A percentile compares a stretch with the other conserved stretches of the same genome.
These are phyloP conservation scores for Chaetorhynchus papuensis DNA, from an alignment of 2,113 vertebrate genomes.

Conservation along the genomic window DNA sequence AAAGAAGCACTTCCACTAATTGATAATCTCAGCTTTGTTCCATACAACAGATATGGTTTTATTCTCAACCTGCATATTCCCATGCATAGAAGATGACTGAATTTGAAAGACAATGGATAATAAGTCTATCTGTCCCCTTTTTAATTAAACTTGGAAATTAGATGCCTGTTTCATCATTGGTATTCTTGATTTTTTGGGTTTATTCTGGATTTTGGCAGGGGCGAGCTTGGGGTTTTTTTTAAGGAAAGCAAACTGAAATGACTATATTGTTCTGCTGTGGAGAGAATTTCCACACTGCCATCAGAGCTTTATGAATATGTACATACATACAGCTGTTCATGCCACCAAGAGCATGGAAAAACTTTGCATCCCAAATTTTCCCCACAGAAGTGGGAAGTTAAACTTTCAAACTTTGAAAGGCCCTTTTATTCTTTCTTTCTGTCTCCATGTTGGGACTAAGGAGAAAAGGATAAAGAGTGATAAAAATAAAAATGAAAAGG, in stretches of 20 bases:
- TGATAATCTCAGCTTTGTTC: not conserved
- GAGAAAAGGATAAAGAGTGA: not conserved
- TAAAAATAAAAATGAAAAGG: not conserved
- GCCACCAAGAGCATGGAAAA: not conserved
- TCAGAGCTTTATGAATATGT: not conserved
- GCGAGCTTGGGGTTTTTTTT: rapidly evolving
- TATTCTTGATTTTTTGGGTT: not conserved
- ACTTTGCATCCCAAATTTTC: not conserved
- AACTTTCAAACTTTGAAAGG: not conserved
- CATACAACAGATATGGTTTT: not conserved
- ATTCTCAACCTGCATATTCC: not conserved
- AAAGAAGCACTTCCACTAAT: not conserved
- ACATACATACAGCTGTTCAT: not conserved
- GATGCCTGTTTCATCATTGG: not conserved
- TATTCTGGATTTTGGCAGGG: not conserved
- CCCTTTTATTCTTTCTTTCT: not conserved
- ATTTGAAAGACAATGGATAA: not conserved
- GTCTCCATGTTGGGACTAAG: not conserved
- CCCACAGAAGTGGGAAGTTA: not conserved
- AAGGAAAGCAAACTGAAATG: not conserved
- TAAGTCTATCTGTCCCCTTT: not conserved
- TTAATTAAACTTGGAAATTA: not conserved
- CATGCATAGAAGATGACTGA: not conserved
- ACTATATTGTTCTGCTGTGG: not conserved
- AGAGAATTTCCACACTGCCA: not conserved